A percentile compares a stretch with the other conserved stretches of the same genome.
Conservation (phyloP, 2,113 vertebrate species). For the Xenopus tropicalis region DNA sequence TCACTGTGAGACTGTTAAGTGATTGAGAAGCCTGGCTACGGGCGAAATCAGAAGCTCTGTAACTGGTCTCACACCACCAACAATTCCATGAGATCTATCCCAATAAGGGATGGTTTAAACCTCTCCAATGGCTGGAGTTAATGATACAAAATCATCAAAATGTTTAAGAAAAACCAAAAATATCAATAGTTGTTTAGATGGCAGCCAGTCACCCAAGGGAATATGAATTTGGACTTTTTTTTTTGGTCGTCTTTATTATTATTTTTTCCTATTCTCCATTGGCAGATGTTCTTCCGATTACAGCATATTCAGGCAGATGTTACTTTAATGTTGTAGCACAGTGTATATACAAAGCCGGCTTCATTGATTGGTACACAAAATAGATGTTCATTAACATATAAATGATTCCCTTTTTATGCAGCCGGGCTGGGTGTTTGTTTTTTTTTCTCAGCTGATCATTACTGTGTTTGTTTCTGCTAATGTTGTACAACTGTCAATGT, state of each 20-base stretch:
- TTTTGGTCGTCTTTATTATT: too few species aligned
- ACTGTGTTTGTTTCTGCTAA: background rate
- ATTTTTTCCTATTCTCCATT: background rate
- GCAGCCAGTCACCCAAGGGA: too few species aligned
- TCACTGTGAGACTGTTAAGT: background rate
- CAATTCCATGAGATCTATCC: background rate
- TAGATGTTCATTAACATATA: constrained; percentile 32
- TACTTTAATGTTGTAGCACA: constrained; percentile 38
- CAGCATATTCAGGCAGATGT: constrained; percentile 41
- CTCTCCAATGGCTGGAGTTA: background rate
- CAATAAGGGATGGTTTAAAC: constrained; percentile 1
- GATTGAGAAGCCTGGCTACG: background rate
- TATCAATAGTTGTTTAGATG: too few species aligned
- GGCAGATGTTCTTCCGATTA: constrained; percentile 28
- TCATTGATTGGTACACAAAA: constrained; percentile 39
- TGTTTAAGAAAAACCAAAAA: too few species aligned
- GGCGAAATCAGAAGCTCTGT: constrained; percentile 1
- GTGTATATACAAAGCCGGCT: constrained; percentile 18
- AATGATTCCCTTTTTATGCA: constrained; percentile 19
- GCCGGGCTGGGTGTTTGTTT: too few species aligned
- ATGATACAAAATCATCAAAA: too few species aligned
- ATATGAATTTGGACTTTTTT: too few species aligned
- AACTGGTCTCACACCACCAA: background rate
- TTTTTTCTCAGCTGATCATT: too few species aligned
- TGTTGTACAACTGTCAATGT: background rate